Conservation (phyloP, 2,797 vertebrate genomes). For the Eulemur albifrons region DNA sequence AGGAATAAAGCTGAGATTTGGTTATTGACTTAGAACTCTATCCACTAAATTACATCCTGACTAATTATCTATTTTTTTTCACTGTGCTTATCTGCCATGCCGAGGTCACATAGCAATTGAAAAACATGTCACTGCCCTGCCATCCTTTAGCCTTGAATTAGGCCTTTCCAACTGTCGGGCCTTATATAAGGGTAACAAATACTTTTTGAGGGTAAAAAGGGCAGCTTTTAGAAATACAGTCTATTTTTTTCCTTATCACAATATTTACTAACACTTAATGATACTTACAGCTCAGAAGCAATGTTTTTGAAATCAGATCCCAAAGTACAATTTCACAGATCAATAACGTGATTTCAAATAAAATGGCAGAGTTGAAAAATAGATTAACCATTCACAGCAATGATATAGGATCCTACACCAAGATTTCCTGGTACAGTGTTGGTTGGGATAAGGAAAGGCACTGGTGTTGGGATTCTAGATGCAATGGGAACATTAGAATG, state of each 20-base stretch:
- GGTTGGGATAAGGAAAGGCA: not conserved
- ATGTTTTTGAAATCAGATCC: not conserved
- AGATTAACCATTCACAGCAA: not conserved
- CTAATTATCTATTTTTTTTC: not conserved
- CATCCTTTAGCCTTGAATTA: not conserved
- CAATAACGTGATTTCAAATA: not conserved
- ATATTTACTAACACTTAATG: not conserved
- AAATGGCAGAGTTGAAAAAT: not conserved
- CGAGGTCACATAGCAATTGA: not conserved
- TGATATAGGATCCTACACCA: not conserved
- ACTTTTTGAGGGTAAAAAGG: not conserved
- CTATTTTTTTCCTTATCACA: not conserved
- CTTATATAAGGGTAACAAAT: not conserved
- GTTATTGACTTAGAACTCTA: not conserved
- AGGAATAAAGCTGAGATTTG: not conserved
- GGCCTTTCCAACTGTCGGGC: not conserved
- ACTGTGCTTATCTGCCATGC: not conserved
- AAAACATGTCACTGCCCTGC: not conserved
- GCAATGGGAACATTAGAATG: not conserved
- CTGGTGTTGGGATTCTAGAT: not conserved
- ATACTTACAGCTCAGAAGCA: not conserved
- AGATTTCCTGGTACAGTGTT: not conserved
- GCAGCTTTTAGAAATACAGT: not conserved
- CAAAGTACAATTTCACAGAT: not conserved
- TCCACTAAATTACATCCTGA: not conserved